A percentile compares a stretch with the other conserved stretches of the same genome.
These are phyloP conservation scores for Stenichneumon culpator DNA, from an alignment of 2,888 invertebrate species.

Conservation along the genomic window DNA sequence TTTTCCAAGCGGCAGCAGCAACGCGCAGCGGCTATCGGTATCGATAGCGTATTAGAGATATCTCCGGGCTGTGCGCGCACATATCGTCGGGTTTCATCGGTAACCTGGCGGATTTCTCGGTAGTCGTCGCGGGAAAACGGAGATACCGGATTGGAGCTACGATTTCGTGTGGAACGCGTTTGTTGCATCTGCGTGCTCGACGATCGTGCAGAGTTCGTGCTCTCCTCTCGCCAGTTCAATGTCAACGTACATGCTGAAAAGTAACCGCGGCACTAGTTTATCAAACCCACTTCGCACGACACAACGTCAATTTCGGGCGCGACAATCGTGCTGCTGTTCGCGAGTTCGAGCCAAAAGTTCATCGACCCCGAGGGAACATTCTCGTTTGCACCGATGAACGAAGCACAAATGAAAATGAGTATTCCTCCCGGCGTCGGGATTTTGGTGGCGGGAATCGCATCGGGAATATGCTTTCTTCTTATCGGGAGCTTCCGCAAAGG, in stretches of 20 bases:
- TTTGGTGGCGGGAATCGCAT: conserved; percentile 89
- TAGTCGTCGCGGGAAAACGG: conserved; percentile 60
- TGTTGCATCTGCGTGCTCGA: conserved; percentile 5
- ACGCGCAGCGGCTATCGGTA: conserved; percentile 28
- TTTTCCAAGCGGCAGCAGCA: conserved; percentile 31
- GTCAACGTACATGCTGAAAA: conserved; percentile 13
- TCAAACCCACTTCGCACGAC: background rate
- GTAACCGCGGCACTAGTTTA: background rate
- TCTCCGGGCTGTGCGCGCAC: conserved; percentile 17
- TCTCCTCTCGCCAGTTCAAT: conserved; percentile 27
- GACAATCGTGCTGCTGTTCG: background rate
- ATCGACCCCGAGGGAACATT: background rate
- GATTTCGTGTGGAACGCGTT: background rate
- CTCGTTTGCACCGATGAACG: conserved; percentile 45
- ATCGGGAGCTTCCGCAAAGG: conserved; percentile 87
- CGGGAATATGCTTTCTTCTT: conserved; percentile 89
- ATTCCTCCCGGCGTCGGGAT: conserved; percentile 88
- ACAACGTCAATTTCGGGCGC: background rate
- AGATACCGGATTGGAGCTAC: conserved; percentile 48
- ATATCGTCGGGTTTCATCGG: conserved; percentile 58
- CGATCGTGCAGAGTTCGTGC: conserved; percentile 11
- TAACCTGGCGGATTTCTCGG: conserved; percentile 44
- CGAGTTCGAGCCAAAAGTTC: background rate
- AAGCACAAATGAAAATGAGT: conserved; percentile 80
- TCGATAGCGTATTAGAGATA: conserved; percentile 61